These are phyloP conservation scores for Cisticola juncidis DNA, from an alignment of 2,113 vertebrate species.

Conservation along the genomic window DNA sequence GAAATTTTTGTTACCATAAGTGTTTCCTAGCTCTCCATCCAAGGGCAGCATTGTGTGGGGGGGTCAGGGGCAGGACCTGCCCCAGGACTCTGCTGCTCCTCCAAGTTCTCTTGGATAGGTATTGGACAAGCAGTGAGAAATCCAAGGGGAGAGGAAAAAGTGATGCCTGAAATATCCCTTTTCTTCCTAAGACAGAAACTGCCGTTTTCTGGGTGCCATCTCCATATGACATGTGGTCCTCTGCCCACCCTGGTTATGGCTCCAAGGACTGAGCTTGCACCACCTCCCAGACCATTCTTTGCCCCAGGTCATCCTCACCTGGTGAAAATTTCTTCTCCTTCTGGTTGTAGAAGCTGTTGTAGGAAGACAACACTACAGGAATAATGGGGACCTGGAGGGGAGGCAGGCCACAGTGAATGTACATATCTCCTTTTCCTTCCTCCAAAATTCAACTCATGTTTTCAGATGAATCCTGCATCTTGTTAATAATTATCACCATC, in stretches of 20 bases:
- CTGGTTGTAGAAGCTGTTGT: constrained; percentile 71
- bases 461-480: neutral
- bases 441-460: neutral
- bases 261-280: neutral
- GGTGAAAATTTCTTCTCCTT: constrained; percentile 77
- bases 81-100: neutral
- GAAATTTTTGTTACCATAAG: neutral
- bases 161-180: neutral
- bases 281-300: neutral
- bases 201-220: neutral
- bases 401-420: neutral
- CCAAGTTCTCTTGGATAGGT: neutral
- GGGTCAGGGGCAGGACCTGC: neutral
- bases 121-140: neutral
- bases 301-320: constrained; percentile 45
- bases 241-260: neutral
- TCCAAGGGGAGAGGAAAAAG: neutral
- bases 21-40: neutral
- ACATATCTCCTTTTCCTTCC: neutral
- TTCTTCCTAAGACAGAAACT: neutral
- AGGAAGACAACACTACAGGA: constrained; percentile 79
- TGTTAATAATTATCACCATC: neutral
- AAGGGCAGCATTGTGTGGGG: neutral
- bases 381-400: constrained; percentile 74
- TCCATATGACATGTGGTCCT: rapidly evolving